Evolutionary conservation across 2,888 invertebrate species (phyloP).

Genomic region (Arge pagana): DNA sequence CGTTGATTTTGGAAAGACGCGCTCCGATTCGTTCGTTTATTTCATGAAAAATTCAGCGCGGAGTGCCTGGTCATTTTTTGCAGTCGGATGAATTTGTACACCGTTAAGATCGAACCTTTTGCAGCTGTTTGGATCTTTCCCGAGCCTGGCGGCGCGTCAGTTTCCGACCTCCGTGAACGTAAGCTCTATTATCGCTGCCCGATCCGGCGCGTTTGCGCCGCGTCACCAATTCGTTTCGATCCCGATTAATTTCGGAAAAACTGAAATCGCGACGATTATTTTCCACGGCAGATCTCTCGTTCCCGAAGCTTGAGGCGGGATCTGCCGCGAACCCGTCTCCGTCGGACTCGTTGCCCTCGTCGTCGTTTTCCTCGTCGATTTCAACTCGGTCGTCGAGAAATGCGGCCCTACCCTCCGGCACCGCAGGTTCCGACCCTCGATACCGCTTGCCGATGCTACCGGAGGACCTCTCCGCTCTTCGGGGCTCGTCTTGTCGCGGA

Average conservation of each 20-base stretch:
- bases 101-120: too few species aligned
- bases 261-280: conserved; percentile 4
- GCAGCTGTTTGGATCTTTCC: conserved; percentile 6
- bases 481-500: conserved; percentile 21
- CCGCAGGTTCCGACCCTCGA: conserved; percentile 4
- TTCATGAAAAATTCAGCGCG: too few species aligned
- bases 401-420: conserved; percentile 7
- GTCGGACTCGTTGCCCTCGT: conserved; percentile 25
- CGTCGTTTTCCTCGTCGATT: conserved; percentile 25
- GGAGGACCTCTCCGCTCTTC: neutral
- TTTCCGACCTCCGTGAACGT: conserved; percentile 2
- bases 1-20: too few species aligned
- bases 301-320: conserved; percentile 24
- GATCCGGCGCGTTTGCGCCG: conserved; percentile 9
- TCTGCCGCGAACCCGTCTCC: conserved; percentile 29
- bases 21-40: too few species aligned
- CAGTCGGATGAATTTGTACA: too few species aligned
- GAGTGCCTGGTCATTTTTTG: too few species aligned
- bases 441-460: neutral
- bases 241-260: neutral
- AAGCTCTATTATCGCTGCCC: neutral
- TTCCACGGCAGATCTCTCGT: neutral
- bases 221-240: neutral
- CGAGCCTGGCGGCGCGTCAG: conserved; percentile 5
- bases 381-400: conserved; percentile 20